Evolutionary conservation across 2,113 vertebrate species (phyloP).

Genomic region (Ophiodon elongatus): DNA sequence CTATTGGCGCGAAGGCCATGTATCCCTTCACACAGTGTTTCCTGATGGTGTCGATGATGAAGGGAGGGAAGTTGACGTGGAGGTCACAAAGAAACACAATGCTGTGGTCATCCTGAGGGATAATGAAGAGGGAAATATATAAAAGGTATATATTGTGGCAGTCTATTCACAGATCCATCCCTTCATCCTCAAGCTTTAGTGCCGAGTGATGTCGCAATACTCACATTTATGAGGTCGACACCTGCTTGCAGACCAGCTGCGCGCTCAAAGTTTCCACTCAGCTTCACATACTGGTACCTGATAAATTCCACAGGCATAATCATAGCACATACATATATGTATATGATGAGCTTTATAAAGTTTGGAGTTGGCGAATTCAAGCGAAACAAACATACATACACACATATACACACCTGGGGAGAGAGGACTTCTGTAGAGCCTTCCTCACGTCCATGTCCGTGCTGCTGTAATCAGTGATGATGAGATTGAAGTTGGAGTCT

Average conservation of each 20-base stretch:
- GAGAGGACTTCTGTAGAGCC: conserved; percentile 86
- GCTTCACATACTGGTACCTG: conserved; percentile 90
- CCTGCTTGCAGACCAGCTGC: conserved; percentile 95
- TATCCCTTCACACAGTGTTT: conserved; percentile 94
- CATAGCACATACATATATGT: not conserved
- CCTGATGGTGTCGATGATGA: conserved; percentile 90
- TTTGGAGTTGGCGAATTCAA: not conserved
- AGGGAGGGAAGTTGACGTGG: conserved; percentile 92
- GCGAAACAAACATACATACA: not conserved
- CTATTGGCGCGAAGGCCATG: conserved; percentile 94
- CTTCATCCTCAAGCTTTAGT: not conserved
- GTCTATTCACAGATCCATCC: not conserved
- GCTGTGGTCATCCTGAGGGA: conserved; percentile 91
- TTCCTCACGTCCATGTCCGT: conserved; percentile 91
- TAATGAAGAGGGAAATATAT: not conserved
- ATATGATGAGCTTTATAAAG: not conserved
- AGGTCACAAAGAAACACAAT: conserved; percentile 98
- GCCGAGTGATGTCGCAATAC: not conserved
- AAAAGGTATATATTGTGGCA: not conserved
- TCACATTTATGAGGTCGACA: conserved; percentile 89
- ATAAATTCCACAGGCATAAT: conserved; percentile 18
- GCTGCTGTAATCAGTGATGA: conserved; percentile 92
- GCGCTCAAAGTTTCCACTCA: conserved; percentile 93
- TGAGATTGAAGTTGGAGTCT: conserved; percentile 90
- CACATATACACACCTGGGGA: conserved; percentile 85